Evolutionary conservation across 2,888 invertebrate genomes (phyloP).

Genomic region (Meta bourneti): DNA sequence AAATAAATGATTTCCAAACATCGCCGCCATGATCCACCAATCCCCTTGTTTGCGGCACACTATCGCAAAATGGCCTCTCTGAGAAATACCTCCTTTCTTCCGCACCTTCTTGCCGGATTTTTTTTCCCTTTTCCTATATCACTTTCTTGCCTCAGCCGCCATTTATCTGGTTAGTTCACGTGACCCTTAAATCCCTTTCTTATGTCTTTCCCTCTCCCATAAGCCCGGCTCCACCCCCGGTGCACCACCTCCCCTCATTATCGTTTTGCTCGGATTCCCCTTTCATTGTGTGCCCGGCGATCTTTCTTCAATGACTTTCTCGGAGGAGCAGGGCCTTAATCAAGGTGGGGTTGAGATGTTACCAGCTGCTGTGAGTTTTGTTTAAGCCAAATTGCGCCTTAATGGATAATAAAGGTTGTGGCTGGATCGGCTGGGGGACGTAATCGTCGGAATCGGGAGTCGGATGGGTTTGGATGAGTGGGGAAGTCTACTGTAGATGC

Average conservation of each 20-base stretch:
- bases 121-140: too few relatives aligned
- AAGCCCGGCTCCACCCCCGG: too few relatives aligned
- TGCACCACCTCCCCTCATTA: slow-evolving; percentile 23
- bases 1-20: slow-evolving; percentile 59
- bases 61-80: slow-evolving; percentile 36
- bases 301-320: not conserved
- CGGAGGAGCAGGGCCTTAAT: not conserved
- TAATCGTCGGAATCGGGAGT: too few relatives aligned
- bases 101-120: not conserved
- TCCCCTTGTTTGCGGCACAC: not conserved
- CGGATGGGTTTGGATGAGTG: too few relatives aligned
- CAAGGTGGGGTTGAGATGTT: not conserved
- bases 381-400: not conserved
- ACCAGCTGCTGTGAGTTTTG: not conserved
- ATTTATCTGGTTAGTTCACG: slow-evolving; percentile 47
- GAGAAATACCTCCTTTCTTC: slow-evolving; percentile 5
- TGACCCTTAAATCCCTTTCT: slow-evolving; percentile 49
- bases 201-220: slow-evolving; percentile 9
- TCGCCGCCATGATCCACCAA: not conserved
- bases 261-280: slow-evolving; percentile 13
- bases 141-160: not conserved
- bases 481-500: too few relatives aligned
- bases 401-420: not conserved
- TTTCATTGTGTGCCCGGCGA: slow-evolving; percentile 14
- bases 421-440: too few relatives aligned